Percentiles rank a stretch among this genome's conserved stretches.
phyloP scores from a whole-genome alignment of 2,113 vertebrate species.

The Melanostigma gelatinosum region DNA sequence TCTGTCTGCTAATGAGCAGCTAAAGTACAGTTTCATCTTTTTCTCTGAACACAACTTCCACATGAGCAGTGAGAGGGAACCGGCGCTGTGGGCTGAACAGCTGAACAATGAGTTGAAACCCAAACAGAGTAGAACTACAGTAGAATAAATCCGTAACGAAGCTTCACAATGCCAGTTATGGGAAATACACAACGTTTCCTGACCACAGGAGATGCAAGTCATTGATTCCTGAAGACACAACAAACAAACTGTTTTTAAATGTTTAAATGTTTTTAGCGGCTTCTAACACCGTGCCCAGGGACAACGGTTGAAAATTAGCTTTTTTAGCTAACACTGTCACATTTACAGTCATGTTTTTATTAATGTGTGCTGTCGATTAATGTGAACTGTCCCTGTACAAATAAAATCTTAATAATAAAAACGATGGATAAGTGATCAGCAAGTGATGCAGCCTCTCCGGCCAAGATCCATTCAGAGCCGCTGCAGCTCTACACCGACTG shows the following conservation, averaged over 20 bases:
- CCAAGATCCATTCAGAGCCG: background rate
- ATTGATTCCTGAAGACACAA: conserved; percentile 2
- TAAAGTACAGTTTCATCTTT: background rate
- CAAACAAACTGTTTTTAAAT: no score
- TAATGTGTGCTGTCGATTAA: no score
- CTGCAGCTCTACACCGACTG: background rate
- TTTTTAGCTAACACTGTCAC: no score
- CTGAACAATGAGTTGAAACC: background rate
- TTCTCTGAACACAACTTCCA: background rate
- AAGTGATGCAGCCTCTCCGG: background rate
- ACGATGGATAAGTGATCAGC: background rate
- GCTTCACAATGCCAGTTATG: background rate
- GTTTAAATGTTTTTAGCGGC: no score
- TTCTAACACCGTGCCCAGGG: no score
- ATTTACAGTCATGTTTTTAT: no score
- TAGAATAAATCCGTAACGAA: background rate
- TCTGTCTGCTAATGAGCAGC: background rate
- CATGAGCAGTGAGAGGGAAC: background rate
- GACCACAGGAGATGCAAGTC: background rate
- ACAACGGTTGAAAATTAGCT: no score
- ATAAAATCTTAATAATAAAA: no score
- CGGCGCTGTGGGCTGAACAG: no score
- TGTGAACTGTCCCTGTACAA: no score
- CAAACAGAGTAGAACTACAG: no score
- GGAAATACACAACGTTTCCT: background rate